These are phyloP conservation scores for Drosophila takahashii DNA, from an alignment of 1,140 invertebrate genomes.

Conservation along the genomic window DNA sequence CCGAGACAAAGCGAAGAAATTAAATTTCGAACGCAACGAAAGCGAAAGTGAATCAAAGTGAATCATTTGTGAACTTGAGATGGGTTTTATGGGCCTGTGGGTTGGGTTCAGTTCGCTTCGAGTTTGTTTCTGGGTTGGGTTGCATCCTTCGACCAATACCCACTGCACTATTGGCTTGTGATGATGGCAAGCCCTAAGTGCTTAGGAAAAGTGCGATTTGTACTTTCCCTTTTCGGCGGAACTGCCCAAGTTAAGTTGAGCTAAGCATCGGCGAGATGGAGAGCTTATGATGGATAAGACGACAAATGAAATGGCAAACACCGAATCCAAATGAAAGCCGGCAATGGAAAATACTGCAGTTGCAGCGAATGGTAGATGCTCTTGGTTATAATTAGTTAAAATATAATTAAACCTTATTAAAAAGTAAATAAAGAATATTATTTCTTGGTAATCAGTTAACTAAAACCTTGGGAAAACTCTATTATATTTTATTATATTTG, in stretches of 20 bases:
- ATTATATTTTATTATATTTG: no score
- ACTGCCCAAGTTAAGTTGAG: constrained; percentile 23
- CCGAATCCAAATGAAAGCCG: constrained; percentile 31
- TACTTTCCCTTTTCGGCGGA: constrained; percentile 70
- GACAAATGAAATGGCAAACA: constrained; percentile 54
- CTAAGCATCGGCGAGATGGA: constrained; percentile 5
- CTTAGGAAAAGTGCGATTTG: constrained; percentile 70
- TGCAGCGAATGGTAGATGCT: constrained; percentile 24
- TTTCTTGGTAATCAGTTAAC: no score
- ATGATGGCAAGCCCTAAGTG: constrained; percentile 42
- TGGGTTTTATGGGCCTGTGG: constrained; percentile 29
- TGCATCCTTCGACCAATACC: constrained; percentile 52
- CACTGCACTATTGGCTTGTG: constrained; percentile 12
- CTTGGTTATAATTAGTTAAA: background rate
- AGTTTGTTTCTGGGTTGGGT: background rate
- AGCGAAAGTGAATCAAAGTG: constrained; percentile 67
- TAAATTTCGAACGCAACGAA: constrained; percentile 55
- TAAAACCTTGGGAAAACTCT: no score
- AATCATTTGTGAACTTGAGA: constrained; percentile 50
- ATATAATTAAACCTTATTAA: no score
- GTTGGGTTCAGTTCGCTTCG: constrained; percentile 5
- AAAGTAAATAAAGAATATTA: no score
- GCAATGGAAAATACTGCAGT: constrained; percentile 2
- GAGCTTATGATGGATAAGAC: constrained; percentile 51
- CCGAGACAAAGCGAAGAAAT: constrained; percentile 48